Base-by-base conservation (phyloP, 2,888 invertebrate species). In the Dromius quadrimaculatus region DNA sequence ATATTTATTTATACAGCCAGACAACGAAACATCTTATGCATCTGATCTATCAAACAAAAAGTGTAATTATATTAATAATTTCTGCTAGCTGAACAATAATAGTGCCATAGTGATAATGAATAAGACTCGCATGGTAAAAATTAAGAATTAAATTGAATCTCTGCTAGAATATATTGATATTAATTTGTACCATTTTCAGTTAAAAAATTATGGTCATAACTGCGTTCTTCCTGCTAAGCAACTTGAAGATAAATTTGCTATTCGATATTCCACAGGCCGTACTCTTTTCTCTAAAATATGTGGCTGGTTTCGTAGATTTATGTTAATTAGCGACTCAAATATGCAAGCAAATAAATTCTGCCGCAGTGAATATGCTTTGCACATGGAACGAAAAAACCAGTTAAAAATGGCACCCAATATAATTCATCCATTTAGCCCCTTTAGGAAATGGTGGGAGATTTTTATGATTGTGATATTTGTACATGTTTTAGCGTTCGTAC, bases 141-240 rank as follows among this genome's bases (percentile, higher is more conserved):
- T n/a, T n/a, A n/a, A n/a, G n/a, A n/a, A n/a, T n/a, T n/a, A n/a
- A n/a, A n/a, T n/a, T n/a, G n/a, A n/a, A n/a, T n/a, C n/a, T n/a
- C n/a, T n/a, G n/a, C n/a, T n/a, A n/a, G n/a, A n/a, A n/a, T n/a
- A n/a, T n/a, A n/a, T n/a, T n/a, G n/a, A n/a, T n/a, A n/a, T n/a
- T n/a, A n/a, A n/a, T n/a, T n/a, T n/a, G n/a, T n/a, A n/a, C n/a
- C n/a, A 54, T 28, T 63, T 62, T 43, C 20, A 63, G 63, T 43
- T 63, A 17, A 43, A 63, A 63, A 41, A 63, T 19, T 64, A 64
- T 34, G 64, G 64, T 5, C 64, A 64, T 34, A 20, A n/a, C 74
- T 88, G 88, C 77, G 87, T 88, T 1, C 82, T 88, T 65, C 87
- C 59, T 13, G 2, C 17, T 15, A 59, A 36, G 36, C 11, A 36